These are phyloP conservation scores for Cebus imitator DNA, from an alignment of 2,113 vertebrate genomes.

Conservation along the genomic window DNA sequence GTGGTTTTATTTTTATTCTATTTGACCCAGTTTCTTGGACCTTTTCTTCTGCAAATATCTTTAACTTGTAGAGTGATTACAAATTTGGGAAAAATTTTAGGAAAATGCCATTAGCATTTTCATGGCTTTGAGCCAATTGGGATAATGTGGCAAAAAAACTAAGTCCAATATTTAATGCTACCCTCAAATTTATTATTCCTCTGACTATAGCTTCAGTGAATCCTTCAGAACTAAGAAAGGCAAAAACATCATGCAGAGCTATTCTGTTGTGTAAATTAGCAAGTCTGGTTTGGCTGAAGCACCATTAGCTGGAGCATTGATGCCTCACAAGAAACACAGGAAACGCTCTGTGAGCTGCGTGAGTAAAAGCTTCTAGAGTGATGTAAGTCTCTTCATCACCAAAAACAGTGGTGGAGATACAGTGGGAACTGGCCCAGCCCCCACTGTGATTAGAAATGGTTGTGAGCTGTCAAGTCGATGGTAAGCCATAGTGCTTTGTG, in stretches of 20 bases:
- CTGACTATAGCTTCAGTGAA: conserved; percentile 69
- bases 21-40: neutral
- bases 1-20: neutral
- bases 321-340: conserved; percentile 87
- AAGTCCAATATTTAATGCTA: conserved; percentile 87
- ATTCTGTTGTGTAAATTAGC: conserved; percentile 86
- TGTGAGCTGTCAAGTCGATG: conserved; percentile 78
- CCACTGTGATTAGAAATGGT: conserved; percentile 84
- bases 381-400: conserved; percentile 79
- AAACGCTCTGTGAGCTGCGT: conserved; percentile 82
- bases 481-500: neutral
- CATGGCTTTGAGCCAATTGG: conserved; percentile 88
- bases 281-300: conserved; percentile 89
- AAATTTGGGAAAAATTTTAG: conserved; percentile 82
- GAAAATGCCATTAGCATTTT: conserved; percentile 82
- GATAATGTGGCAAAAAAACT: conserved; percentile 85
- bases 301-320: conserved; percentile 84
- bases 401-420: conserved; percentile 80
- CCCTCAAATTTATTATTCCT: conserved; percentile 84
- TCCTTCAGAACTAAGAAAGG: conserved; percentile 84
- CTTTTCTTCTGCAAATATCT: conserved; percentile 74
- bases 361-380: conserved; percentile 83
- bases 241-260: conserved; percentile 83
- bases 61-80: conserved; percentile 81
- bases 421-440: conserved; percentile 83